Evolutionary conservation across 2,797 vertebrate species (phyloP), one percentile per base, ranked within the genome.

Genomic region (Psittacula derbiana): DNA sequence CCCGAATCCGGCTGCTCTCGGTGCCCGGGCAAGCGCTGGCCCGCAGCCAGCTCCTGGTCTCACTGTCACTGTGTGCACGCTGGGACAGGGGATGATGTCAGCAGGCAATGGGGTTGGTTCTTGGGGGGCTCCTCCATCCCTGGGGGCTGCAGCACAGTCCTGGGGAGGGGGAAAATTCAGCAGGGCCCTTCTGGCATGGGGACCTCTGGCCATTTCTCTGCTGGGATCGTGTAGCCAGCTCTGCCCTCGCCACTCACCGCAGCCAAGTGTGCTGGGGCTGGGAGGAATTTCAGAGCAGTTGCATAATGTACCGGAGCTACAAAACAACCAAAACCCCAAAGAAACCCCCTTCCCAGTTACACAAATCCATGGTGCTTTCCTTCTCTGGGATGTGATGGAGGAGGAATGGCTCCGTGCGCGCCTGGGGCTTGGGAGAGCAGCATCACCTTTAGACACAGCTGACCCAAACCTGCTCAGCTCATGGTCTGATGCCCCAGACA

Each of bases 361-460:
- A 7, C 18, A 38, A 64, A 86, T 30, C 80, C 1, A 0, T 3
- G 24, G 23, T 88, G 50, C 31, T 84, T 33, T 20, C 43, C 60
- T 91, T 33, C 62, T 52, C 52, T 0, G 0, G 80, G 57, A 64
- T 57, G 47, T 5, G 25, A 41, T 2, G 41, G 72, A 94, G 72
- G 36, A 80, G 70, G 74, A 53, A 36, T 19, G 11, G 31, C 57
- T 49, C 23, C 0, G 0, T 23, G 55, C 16, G 28, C 27, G 28
- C 19, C 61, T 28, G 43, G 24, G 30, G 58, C 38, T 25, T n/a
- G 58, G 12, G 12, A 83, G 3, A 86, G 41, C 0, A 0, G 41
- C 58, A 53, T 4, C 0, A 1, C 50, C 14, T 58, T 44, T 41
- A 60, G 61, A 52, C 0, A 0, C 3, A 3, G 57, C 69, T 57